These are phyloP conservation scores for Amphiduros pacificus DNA, from an alignment of 2,888 invertebrate species.

Conservation along the genomic window DNA sequence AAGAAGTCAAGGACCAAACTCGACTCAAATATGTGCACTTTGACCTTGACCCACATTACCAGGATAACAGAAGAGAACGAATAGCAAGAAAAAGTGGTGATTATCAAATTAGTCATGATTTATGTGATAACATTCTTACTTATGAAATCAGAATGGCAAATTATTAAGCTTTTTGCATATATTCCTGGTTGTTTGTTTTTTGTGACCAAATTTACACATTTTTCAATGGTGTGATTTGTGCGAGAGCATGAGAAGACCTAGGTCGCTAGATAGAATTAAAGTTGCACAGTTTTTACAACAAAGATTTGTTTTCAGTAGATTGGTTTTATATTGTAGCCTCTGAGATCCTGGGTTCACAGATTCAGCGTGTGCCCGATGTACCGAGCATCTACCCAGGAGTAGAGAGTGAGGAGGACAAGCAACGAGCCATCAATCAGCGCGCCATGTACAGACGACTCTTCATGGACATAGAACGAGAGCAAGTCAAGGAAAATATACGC, in stretches of 20 bases:
- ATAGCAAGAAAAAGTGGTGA: conserved; percentile 29
- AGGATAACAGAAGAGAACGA: conserved; percentile 26
- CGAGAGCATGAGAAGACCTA: too few relatives aligned
- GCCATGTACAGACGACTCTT: conserved; percentile 52
- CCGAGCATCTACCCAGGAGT: conserved; percentile 43
- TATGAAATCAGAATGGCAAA: background rate
- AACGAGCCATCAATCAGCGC: conserved; percentile 42
- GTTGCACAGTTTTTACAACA: background rate
- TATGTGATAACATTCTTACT: background rate
- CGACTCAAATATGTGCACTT: conserved; percentile 27
- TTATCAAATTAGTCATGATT: too few relatives aligned
- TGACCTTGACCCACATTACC: conserved; percentile 26
- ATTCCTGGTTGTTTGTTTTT: background rate
- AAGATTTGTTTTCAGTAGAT: background rate
- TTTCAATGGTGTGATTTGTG: too few relatives aligned
- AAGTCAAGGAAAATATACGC: conserved; percentile 53
- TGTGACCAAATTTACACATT: background rate
- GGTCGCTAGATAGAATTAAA: background rate
- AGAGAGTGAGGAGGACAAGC: conserved; percentile 39
- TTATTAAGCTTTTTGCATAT: background rate
- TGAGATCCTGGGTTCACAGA: conserved; percentile 9
- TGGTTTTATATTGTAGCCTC: conserved; percentile 1
- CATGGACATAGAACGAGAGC: conserved; percentile 56
- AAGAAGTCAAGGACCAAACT: background rate
- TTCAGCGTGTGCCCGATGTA: conserved; percentile 3